A percentile compares a stretch with the other conserved stretches of the same genome.
phyloP scores from a whole-genome alignment of 2,888 invertebrate species.

The Biston stratarius region DNA sequence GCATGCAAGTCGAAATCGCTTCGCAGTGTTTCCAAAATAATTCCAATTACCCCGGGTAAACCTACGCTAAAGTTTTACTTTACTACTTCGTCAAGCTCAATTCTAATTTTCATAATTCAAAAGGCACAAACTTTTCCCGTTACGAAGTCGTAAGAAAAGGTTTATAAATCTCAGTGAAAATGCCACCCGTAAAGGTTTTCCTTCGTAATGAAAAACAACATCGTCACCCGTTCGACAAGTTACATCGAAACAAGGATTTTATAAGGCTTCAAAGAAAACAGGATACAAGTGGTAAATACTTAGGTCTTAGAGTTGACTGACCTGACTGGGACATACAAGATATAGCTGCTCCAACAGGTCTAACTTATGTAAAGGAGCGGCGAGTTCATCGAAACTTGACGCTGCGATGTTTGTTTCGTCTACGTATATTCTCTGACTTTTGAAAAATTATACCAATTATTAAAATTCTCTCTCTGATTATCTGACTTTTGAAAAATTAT shows the following conservation, averaged over 20 bases:
- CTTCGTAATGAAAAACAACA: conserved; percentile 68
- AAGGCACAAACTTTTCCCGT: conserved; percentile 61
- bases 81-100: conserved; percentile 48
- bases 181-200: conserved; percentile 53
- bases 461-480: no score
- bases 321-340: background rate
- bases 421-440: no score
- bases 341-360: conserved; percentile 3
- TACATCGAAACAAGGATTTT: conserved; percentile 43
- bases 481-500: no score
- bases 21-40: background rate
- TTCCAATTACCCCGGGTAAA: conserved; percentile 34
- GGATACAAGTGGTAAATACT: conserved; percentile 10
- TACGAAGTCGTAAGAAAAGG: conserved; percentile 58
- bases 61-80: conserved; percentile 39
- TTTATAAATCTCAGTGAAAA: conserved; percentile 66
- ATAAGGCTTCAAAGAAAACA: conserved; percentile 24
- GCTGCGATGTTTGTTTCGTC: background rate
- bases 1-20: conserved; percentile 4
- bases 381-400: background rate
- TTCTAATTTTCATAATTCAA: conserved; percentile 63
- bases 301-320: conserved; percentile 19
- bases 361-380: background rate
- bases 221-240: conserved; percentile 58
- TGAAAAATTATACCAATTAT: no score